Conservation (phyloP, 2,888 invertebrate genomes). For the Phalera bucephala region DNA sequence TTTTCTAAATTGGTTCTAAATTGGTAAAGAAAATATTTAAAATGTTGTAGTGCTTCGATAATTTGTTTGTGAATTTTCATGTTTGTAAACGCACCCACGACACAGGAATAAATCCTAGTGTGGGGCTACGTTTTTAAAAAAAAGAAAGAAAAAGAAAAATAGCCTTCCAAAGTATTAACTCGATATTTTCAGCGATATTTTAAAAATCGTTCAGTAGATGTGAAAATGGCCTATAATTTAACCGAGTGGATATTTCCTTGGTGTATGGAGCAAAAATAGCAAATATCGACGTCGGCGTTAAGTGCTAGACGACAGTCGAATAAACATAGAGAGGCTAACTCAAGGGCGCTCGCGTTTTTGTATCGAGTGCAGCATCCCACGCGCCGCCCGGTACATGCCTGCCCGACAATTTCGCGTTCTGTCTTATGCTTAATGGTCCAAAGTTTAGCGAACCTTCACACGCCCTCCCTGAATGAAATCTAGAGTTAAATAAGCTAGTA, state of each 20-base stretch:
- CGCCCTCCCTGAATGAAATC: too few relatives aligned
- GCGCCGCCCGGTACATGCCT: conserved; percentile 18
- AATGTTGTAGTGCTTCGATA: too few relatives aligned
- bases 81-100: too few relatives aligned
- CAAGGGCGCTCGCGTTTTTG: conserved; percentile 68
- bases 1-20: too few relatives aligned
- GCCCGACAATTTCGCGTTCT: not conserved
- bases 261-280: conserved; percentile 72
- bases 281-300: conserved; percentile 71
- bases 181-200: too few relatives aligned
- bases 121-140: too few relatives aligned
- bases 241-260: conserved; percentile 47
- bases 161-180: not conserved
- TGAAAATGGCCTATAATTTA: conserved; percentile 39
- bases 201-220: conserved; percentile 17
- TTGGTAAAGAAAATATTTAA: too few relatives aligned
- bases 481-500: too few relatives aligned
- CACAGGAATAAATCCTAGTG: too few relatives aligned
- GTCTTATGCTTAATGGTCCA: too few relatives aligned
- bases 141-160: not conserved
- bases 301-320: conserved; percentile 79
- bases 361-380: conserved; percentile 51
- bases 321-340: conserved; percentile 66
- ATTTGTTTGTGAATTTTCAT: too few relatives aligned
- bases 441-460: too few relatives aligned